Evolutionary conservation across 2,888 invertebrate genomes (phyloP), one percentile per base, ranked within the genome.

Genomic region (Schizaphis graminum): DNA sequence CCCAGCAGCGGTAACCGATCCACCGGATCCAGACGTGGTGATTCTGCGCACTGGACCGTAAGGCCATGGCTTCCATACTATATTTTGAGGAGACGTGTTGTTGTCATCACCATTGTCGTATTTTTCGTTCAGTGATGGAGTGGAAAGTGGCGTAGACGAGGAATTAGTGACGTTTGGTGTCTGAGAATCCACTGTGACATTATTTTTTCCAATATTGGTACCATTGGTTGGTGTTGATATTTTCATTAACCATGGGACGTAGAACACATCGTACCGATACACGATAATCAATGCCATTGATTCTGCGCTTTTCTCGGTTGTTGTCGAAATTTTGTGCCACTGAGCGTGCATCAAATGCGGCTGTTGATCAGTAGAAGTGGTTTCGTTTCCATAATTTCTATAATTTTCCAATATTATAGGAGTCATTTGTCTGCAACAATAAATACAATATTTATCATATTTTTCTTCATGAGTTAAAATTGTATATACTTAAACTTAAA

Each of bases 1-100:
- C 98, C 98, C 98, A 44, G 97, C 96, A 1, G 98, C 98, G 44
- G 97, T 97, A 94, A 97, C 97, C 0, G 98, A 98, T 92, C 98
- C 97, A 91, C 98, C 96, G 96, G 97, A 98, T 16, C 93, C 93
- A 13, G 93, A 53, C 3, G 85, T 91, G 13, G 94, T 94, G 97
- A 97, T 28, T 97, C 94, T 86, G 21, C 90, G 90, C 3, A 86
- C 87, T 24, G 61, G 61, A 44, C 94, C 86, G 28, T 86, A 26
- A 28, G 90, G 86, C 90, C 90, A 89, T 0, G 98, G 98, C 7
- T 98, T 97, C 98, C 98, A 99, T 21, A 28, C n/a, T 26, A 49
- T 3, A 57, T 95, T 98, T 97, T 95, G 98, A 97, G 92, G 98
- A 96, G 95, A 97, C 97, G 0, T 98, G 98, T 95, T 97, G 97